Evolutionary conservation across 2,888 invertebrate genomes (phyloP).

Genomic region (Pollenia labialis): DNA sequence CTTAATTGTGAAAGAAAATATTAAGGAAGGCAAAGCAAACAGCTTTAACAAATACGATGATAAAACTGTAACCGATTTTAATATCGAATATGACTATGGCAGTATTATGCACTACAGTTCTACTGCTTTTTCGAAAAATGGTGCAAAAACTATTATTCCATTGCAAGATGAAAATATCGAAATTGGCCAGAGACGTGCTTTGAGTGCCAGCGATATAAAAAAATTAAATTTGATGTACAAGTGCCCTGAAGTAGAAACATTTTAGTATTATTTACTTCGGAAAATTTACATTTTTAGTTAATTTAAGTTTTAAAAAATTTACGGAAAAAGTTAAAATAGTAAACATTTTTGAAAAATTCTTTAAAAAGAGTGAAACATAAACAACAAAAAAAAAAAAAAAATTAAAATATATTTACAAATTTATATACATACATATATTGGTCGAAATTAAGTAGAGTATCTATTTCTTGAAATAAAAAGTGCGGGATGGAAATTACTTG

Average conservation of each 20-base stretch:
- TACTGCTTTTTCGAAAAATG: constrained; percentile 89
- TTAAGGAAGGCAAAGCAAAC: constrained; percentile 85
- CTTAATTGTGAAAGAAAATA: constrained; percentile 84
- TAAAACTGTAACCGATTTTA: constrained; percentile 86
- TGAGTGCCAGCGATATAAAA: constrained; percentile 75
- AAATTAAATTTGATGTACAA: constrained; percentile 63
- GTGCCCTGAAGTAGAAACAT: neutral
- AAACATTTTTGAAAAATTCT: too few species aligned
- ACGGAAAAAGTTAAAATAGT: too few species aligned
- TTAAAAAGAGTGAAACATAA: too few species aligned
- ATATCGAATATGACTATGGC: constrained; percentile 89
- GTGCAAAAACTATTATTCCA: constrained; percentile 88
- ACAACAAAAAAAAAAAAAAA: too few species aligned
- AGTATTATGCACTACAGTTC: constrained; percentile 92
- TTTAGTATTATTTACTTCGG: too few species aligned
- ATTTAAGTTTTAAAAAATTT: too few species aligned
- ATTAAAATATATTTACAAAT: too few species aligned
- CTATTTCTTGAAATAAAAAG: too few species aligned
- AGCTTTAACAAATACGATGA: constrained; percentile 88
- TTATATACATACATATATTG: too few species aligned
- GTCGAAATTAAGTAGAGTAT: too few species aligned
- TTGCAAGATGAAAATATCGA: constrained; percentile 52
- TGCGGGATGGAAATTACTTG: too few species aligned
- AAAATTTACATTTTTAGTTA: too few species aligned
- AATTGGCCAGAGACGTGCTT: constrained; percentile 76